Evolutionary conservation across 2,888 invertebrate species (phyloP), one percentile per base, ranked within the genome.

Genomic region (Glomeris marginata): DNA sequence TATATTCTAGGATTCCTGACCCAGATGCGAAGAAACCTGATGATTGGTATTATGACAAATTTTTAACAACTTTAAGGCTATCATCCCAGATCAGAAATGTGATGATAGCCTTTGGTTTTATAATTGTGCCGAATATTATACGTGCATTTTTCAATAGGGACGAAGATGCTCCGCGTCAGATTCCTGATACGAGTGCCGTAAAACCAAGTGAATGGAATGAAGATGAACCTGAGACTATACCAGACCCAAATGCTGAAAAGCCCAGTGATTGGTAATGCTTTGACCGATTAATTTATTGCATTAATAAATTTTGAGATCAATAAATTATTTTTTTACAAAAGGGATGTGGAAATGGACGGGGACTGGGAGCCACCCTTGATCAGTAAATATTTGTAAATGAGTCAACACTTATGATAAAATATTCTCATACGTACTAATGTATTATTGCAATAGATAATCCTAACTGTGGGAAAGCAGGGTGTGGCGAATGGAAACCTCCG

Each of bases 311-410:
- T n/a, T n/a, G n/a, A n/a, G n/a, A n/a, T 43, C 22, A 36, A 40
- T 33, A 16, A 20, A 48, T 50, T 47, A 41, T 44, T 47, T 51
- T 18, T 40, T 37, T 50, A 40, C 55, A 57, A 6, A 56, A 73
- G 73, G 94, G 97, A 98, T 67, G 78, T 82, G 16, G 94, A 95
- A 57, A 97, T 97, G 83, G 98, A 98, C 69, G 98, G 98, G 1
- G 84, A 85, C 63, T 99, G 97, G 97, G 97, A 97, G 68, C 81
- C 97, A 3, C 90, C 95, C 0, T 73, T 87, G 49, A 77, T 95
- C 33, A 64, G 68, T 68, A 56, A 60, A 64, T 58, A 21, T 42
- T 11, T 20, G 13, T 38, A 41, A 15, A 52, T 52, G 10, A 38
- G 5, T 38, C 8, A 41, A 22, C 4, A 22, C 10, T 33, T 51